Evolutionary conservation across 2,888 invertebrate species (phyloP).

Genomic region (Andrena marginata): DNA sequence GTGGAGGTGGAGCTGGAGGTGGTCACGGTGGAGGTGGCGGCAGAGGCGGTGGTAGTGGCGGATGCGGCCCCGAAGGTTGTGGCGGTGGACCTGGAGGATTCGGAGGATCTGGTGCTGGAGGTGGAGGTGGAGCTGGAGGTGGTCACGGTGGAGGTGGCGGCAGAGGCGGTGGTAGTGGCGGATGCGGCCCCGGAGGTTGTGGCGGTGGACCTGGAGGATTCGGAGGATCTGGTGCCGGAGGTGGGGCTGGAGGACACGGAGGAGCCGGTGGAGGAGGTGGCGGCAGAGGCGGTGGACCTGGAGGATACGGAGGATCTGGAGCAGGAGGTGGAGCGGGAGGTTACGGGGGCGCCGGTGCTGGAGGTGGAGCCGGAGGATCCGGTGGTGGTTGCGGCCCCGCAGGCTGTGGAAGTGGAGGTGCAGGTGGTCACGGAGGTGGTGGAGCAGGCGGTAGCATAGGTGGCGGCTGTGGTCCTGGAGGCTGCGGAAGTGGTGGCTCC

Average conservation of each 20-base stretch:
- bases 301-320: conserved; percentile 15
- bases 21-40: conserved; percentile 27
- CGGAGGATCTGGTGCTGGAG: neutral
- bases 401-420: conserved; percentile 7
- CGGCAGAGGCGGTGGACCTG: neutral
- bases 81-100: neutral
- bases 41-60: conserved; percentile 18
- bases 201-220: conserved; percentile 33
- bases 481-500: neutral
- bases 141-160: neutral
- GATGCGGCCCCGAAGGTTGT: conserved; percentile 24
- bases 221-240: conserved; percentile 5
- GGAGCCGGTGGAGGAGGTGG: conserved; percentile 25
- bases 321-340: conserved; percentile 28
- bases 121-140: conserved; percentile 16
- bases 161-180: neutral
- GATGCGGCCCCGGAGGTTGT: neutral
- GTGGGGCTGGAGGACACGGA: conserved; percentile 5
- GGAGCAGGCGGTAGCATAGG: conserved; percentile 32
- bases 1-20: conserved; percentile 10
- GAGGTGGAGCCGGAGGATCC: conserved; percentile 15
- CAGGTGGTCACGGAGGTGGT: conserved; percentile 30
- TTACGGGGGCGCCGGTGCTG: conserved; percentile 28
- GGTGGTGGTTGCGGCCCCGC: no score
- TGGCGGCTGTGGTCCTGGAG: conserved; percentile 41